A percentile compares a stretch with the other conserved stretches of the same genome.
phyloP scores from a whole-genome alignment of 2,113 vertebrate species.

The Neodontobutis hainanensis region DNA sequence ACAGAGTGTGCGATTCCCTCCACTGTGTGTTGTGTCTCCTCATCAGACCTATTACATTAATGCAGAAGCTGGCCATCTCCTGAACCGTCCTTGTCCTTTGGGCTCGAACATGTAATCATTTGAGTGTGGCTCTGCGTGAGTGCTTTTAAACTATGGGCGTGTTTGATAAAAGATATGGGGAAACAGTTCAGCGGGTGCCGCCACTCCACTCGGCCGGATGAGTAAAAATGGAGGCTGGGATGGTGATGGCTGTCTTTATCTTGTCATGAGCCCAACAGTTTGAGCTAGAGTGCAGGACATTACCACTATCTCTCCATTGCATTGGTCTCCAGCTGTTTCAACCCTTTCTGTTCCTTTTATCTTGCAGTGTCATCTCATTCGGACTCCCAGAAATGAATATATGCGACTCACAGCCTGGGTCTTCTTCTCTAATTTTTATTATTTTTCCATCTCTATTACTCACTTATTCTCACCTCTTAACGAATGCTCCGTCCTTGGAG shows the following conservation, averaged over 20 bases:
- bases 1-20: conserved; percentile 10
- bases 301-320: conserved; percentile 69
- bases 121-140: conserved; percentile 12
- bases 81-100: conserved; percentile 60
- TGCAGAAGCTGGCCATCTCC: conserved; percentile 39
- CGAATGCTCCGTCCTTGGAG: conserved; percentile 3
- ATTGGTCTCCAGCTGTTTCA: conserved; percentile 70
- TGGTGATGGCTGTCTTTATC: conserved; percentile 71
- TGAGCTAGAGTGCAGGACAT: conserved; percentile 41
- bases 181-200: conserved; percentile 25
- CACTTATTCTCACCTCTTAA: conserved; percentile 18
- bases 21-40: conserved; percentile 14
- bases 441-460: conserved; percentile 11
- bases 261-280: conserved; percentile 63
- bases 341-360: conserved; percentile 62
- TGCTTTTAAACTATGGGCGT: conserved; percentile 31
- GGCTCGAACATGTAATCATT: conserved; percentile 46
- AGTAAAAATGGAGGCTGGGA: conserved; percentile 48
- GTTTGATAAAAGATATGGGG: conserved; percentile 22
- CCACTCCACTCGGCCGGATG: conserved; percentile 23
- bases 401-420: conserved; percentile 18
- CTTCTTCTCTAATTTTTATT: conserved; percentile 10
- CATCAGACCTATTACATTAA: conserved; percentile 45
- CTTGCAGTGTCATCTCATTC: conserved; percentile 63
- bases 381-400: conserved; percentile 64